These are phyloP conservation scores for Sympetrum striolatum DNA, from an alignment of 2,888 invertebrate species.

Conservation along the genomic window DNA sequence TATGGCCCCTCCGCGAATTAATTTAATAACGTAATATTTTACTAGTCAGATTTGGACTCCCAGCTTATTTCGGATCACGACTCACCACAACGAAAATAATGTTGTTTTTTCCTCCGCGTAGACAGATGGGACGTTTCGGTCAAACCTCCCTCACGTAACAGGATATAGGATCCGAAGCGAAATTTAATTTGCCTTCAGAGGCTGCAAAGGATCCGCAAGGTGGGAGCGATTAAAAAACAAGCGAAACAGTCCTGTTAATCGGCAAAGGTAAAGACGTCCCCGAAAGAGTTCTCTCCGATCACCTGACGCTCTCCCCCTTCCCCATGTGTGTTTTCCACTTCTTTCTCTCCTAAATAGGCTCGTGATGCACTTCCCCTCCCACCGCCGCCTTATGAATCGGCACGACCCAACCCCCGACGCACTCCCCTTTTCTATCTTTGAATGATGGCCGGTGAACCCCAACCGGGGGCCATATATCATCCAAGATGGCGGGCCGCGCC, in stretches of 20 bases:
- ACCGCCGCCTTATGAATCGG: background rate
- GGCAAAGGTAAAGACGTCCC: background rate
- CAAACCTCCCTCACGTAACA: too few relatives aligned
- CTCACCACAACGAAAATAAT: too few relatives aligned
- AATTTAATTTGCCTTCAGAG: background rate
- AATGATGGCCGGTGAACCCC: slow-evolving; percentile 67
- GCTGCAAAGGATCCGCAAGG: too few relatives aligned
- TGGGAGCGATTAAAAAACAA: too few relatives aligned
- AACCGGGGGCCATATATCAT: slow-evolving; percentile 68
- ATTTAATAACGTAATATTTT: too few relatives aligned
- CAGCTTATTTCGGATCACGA: too few relatives aligned
- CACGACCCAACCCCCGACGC: background rate
- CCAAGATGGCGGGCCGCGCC: slow-evolving; percentile 59
- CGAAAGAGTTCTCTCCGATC: background rate
- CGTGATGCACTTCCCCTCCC: slow-evolving; percentile 16
- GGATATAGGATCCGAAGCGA: background rate
- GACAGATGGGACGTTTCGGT: too few relatives aligned
- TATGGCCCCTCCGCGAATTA: too few relatives aligned
- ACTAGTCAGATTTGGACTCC: too few relatives aligned
- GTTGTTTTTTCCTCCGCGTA: too few relatives aligned
- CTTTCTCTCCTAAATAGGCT: slow-evolving; percentile 30
- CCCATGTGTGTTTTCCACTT: background rate
- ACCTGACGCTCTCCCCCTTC: background rate
- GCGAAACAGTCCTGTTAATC: too few relatives aligned
- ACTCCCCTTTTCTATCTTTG: slow-evolving; percentile 53